Evolutionary conservation across 92 coral and sea anemone genomes (phyloP), one percentile per base, ranked within the genome.

Genomic region (Bergia sp.): DNA sequence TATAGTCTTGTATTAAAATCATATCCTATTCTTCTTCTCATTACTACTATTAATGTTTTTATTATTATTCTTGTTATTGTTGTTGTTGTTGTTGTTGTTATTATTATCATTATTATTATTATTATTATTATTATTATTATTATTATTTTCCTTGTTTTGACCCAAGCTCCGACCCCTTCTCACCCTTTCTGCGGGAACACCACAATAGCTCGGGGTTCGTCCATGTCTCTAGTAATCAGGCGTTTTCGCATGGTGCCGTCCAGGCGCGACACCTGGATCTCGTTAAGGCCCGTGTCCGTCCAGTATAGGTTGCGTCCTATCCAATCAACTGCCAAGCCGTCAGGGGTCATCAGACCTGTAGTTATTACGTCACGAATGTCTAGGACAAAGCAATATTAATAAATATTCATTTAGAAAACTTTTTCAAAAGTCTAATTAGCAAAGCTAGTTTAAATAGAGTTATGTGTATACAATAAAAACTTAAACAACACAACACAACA

Each of bases 141-240:
- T 12, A n/a, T n/a, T 37, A 67, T 6, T 10, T 67, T 1, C 9
- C 4, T 16, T 29, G 11, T 1, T 3, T 7, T 13, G 4, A 72
- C 18, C 6, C 16, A 15, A 12, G 36, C 5, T 12, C 38, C 3
- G 38, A 71, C 37, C 36, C 21, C 8, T 64, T 44, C 86, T 82
- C 21, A 82, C 86, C 86, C 86, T 82, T 67, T 82, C 86, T 82
- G 86, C 1, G 86, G 86, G 40, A 82, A 82, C 53, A 82, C 41
- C 45, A 82, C 86, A 8, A 82, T 67, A 66, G 86, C 86, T 61
- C 86, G 65, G 2, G 86, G 86, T 41, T 82, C 86, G 37, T 82
- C 86, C 50, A 82, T 41, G 18, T 82, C 77, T 10, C 21, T 69
- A 23, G 18, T 29, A 65, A 82, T 82, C 38, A 82, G 41, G 36